Conservation (phyloP, 2,797 vertebrate genomes). For the Cryptoprocta ferox region DNA sequence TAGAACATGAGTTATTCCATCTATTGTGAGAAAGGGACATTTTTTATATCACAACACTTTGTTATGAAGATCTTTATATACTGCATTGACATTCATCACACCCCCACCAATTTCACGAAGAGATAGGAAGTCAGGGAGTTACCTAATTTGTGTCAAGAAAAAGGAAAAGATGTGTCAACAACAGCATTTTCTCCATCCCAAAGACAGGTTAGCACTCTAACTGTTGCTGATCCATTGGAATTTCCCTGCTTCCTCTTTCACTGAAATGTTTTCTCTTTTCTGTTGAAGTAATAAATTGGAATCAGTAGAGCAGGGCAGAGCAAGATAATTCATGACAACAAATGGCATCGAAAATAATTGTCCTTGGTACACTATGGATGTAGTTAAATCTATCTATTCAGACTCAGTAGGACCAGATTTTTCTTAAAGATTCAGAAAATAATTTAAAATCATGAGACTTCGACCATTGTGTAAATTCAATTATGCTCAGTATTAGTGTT, state of each 20-base stretch:
- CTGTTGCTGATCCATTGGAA: conserved; percentile 70
- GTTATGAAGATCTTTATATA: conserved; percentile 28
- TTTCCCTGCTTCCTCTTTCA: conserved; percentile 67
- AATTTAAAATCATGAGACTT: conserved; percentile 32
- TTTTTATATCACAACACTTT: conserved; percentile 45
- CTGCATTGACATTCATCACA: conserved; percentile 80
- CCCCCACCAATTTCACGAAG: conserved; percentile 71
- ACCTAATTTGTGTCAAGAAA: conserved; percentile 82
- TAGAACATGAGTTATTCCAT: conserved; percentile 50
- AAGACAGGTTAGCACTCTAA: conserved; percentile 65
- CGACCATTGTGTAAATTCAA: background rate
- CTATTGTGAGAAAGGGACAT: conserved; percentile 32
- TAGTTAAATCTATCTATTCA: background rate
- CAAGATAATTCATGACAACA: background rate
- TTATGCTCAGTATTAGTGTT: background rate
- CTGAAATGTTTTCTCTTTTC: conserved; percentile 17
- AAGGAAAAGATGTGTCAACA: conserved; percentile 75
- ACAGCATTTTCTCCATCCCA: conserved; percentile 66
- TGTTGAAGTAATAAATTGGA: conserved; percentile 20
- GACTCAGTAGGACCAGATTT: background rate
- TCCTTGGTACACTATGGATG: no score
- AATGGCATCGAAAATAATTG: background rate
- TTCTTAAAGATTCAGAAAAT: background rate
- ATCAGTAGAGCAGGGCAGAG: background rate
- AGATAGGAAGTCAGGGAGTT: conserved; percentile 80